Percentiles rank a stretch among this genome's conserved stretches.
Evolutionary conservation across 2,888 invertebrate species (phyloP).

Genomic region (Scrobipalpa costella): DNA sequence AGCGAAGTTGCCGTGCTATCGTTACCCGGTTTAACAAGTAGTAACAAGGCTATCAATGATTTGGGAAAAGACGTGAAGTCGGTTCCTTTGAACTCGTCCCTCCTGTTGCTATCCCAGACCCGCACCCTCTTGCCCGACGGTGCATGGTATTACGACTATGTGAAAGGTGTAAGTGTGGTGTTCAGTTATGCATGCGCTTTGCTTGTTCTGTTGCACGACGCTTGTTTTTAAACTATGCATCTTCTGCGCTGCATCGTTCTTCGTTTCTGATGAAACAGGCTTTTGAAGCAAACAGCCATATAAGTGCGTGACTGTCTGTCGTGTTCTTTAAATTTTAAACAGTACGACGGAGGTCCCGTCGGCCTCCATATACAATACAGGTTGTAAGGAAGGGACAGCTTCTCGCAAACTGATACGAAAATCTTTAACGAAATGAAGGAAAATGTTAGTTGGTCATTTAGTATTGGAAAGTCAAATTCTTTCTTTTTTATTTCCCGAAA

Average conservation of each 20-base stretch:
- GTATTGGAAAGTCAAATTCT: too few relatives aligned
- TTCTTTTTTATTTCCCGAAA: too few relatives aligned
- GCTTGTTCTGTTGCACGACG: constrained; percentile 34
- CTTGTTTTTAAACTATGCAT: constrained; percentile 34
- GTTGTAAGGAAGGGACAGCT: too few relatives aligned
- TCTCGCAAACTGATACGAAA: too few relatives aligned
- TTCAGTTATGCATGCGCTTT: constrained; percentile 44
- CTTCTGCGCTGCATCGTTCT: background rate
- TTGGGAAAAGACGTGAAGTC: constrained; percentile 63
- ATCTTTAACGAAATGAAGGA: too few relatives aligned
- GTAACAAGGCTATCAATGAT: constrained; percentile 59
- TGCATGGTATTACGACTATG: constrained; percentile 77
- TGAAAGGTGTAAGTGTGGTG: constrained; percentile 74
- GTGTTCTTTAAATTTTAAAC: too few relatives aligned
- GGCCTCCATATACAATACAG: too few relatives aligned
- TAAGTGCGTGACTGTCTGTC: too few relatives aligned
- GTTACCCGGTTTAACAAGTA: constrained; percentile 61
- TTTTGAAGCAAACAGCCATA: too few relatives aligned
- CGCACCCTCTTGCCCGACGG: constrained; percentile 64
- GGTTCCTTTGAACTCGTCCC: constrained; percentile 64
- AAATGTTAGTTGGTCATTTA: too few relatives aligned
- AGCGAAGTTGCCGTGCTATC: constrained; percentile 67
- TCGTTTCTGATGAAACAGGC: too few relatives aligned
- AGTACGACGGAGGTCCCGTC: too few relatives aligned
- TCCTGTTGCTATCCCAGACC: constrained; percentile 67